Percentiles rank a stretch among this genome's conserved stretches.
Evolutionary conservation across 1,140 invertebrate species (phyloP).

Genomic region (Apocrypta bakeri): DNA sequence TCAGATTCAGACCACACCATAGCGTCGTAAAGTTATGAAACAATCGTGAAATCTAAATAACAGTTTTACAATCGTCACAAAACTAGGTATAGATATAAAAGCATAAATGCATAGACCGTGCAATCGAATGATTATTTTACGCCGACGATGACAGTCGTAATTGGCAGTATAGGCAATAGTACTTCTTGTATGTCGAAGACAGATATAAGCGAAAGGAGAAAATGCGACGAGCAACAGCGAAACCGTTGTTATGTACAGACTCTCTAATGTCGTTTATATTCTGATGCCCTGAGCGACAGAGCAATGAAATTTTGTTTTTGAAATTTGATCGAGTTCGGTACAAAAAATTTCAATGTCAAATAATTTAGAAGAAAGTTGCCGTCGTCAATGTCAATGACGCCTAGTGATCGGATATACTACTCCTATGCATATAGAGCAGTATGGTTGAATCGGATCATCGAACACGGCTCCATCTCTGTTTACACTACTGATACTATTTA

Average conservation of each 20-base stretch:
- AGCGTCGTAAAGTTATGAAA: slow-evolving; percentile 20
- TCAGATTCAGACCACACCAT: not conserved
- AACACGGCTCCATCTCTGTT: not conserved
- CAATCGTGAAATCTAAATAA: slow-evolving; percentile 24
- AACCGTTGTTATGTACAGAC: too few relatives aligned
- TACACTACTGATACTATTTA: not conserved
- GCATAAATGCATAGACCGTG: slow-evolving; percentile 50
- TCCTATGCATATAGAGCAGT: not conserved
- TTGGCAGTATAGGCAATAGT: slow-evolving; percentile 58
- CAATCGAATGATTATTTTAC: slow-evolving; percentile 59
- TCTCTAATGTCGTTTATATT: too few relatives aligned
- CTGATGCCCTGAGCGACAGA: too few relatives aligned
- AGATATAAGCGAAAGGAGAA: slow-evolving; percentile 54
- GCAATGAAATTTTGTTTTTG: slow-evolving; percentile 47
- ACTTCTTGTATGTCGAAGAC: slow-evolving; percentile 62
- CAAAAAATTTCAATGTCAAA: slow-evolving; percentile 48
- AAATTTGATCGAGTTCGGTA: slow-evolving; percentile 22
- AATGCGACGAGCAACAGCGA: slow-evolving; percentile 34
- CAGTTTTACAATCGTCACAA: slow-evolving; percentile 2
- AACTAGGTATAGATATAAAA: slow-evolving; percentile 58
- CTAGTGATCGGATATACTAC: slow-evolving; percentile 1
- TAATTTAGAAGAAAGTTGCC: slow-evolving; percentile 41
- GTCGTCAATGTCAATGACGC: slow-evolving; percentile 46
- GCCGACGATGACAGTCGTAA: slow-evolving; percentile 59
- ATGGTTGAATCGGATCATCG: not conserved